Evolutionary conservation across 2,113 vertebrate genomes (phyloP).

Genomic region (Pseudolaguvia tuberculata): DNA sequence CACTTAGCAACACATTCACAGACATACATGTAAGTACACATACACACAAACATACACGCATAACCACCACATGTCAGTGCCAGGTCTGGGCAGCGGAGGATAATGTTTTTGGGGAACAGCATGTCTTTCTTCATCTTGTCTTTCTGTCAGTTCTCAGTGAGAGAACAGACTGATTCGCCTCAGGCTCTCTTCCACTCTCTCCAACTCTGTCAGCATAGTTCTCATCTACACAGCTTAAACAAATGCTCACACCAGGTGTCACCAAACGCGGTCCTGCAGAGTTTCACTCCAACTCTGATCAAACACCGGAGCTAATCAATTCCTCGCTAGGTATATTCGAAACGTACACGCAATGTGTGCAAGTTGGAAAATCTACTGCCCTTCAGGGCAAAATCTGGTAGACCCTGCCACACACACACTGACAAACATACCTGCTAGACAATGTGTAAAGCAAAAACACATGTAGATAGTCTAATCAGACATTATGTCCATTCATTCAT

Average conservation of each 20-base stretch:
- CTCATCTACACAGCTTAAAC: constrained; percentile 1
- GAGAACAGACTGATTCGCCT: constrained; percentile 47
- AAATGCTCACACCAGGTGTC: constrained; percentile 7
- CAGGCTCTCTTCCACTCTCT: constrained; percentile 32
- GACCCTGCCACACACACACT: not conserved
- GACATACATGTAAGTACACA: constrained; percentile 34
- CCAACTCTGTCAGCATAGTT: constrained; percentile 28
- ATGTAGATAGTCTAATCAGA: constrained; percentile 3
- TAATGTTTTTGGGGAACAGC: constrained; percentile 43
- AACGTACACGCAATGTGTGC: too few relatives aligned
- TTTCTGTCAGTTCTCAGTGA: constrained; percentile 44
- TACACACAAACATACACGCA: constrained; percentile 24
- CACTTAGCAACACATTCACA: constrained; percentile 28
- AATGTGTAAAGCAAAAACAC: not conserved
- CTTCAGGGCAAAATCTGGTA: too few relatives aligned
- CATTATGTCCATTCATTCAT: too few relatives aligned
- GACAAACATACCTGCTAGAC: constrained; percentile 31
- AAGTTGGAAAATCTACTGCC: too few relatives aligned
- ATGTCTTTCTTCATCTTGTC: constrained; percentile 47
- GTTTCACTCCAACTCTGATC: too few relatives aligned
- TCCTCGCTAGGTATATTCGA: too few relatives aligned
- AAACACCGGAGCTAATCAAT: too few relatives aligned
- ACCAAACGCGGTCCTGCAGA: too few relatives aligned
- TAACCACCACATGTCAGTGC: constrained; percentile 5
- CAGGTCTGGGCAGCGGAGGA: constrained; percentile 39